Evolutionary conservation across 2,888 invertebrate species (phyloP).

Genomic region (Camponotus fellah): DNA sequence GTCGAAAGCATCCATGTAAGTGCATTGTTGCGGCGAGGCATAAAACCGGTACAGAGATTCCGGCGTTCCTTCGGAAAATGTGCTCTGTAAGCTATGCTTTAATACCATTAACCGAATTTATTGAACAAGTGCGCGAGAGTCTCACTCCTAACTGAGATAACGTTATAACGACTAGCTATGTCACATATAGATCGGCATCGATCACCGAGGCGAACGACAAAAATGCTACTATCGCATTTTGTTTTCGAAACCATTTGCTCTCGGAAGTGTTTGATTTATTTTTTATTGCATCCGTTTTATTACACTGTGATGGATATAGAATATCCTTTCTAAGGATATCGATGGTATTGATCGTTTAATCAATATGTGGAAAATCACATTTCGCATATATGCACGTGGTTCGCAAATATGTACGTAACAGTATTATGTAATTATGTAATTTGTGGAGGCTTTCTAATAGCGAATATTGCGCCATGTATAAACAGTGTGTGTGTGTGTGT

Average conservation of each 20-base stretch:
- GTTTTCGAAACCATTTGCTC: background rate
- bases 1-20: slow-evolving; percentile 1
- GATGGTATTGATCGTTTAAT: slow-evolving; percentile 13
- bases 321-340: slow-evolving; percentile 20
- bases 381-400: background rate
- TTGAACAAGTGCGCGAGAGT: slow-evolving; percentile 54
- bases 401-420: slow-evolving; percentile 13
- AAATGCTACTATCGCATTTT: slow-evolving; percentile 37
- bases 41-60: slow-evolving; percentile 58
- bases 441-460: slow-evolving; percentile 14
- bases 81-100: slow-evolving; percentile 63
- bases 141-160: slow-evolving; percentile 25
- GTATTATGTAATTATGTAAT: background rate
- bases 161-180: slow-evolving; percentile 26
- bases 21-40: slow-evolving; percentile 63
- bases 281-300: slow-evolving; percentile 11
- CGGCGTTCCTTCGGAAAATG: slow-evolving; percentile 62
- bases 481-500: background rate
- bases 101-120: slow-evolving; percentile 69
- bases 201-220: slow-evolving; percentile 40
- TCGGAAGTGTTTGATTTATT: background rate
- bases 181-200: background rate
- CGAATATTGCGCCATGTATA: background rate
- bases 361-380: background rate
- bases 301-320: background rate